phyloP scores from a whole-genome alignment of 1,140 invertebrate species.

The Cyphomyrmex costatus region DNA sequence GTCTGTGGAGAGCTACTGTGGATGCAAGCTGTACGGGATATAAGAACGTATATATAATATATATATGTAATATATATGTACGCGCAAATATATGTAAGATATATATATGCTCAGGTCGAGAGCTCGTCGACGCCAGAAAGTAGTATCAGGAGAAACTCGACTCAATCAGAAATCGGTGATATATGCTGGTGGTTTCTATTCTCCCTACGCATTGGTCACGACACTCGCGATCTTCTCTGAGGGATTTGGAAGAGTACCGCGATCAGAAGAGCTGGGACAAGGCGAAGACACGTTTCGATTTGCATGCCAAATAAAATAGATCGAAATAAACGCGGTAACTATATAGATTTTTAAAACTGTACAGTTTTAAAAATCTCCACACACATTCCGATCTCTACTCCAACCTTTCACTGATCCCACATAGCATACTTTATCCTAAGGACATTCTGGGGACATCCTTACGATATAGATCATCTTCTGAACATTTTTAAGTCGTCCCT shows the following conservation, averaged over 20 bases:
- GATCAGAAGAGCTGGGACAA: constrained; percentile 1
- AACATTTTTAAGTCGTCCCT: too few species aligned
- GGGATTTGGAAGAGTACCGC: background rate
- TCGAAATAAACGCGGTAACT: background rate
- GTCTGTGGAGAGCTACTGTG: constrained; percentile 52
- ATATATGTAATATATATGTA: constrained; percentile 38
- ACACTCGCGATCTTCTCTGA: constrained; percentile 56
- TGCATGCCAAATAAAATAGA: background rate
- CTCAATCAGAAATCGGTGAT: constrained; percentile 12
- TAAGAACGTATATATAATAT: constrained; percentile 37
- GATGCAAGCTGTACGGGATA: constrained; percentile 48
- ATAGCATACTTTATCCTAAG: too few species aligned
- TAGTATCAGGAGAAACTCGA: constrained; percentile 29
- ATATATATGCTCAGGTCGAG: constrained; percentile 34
- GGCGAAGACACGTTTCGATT: background rate
- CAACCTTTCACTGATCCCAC: too few species aligned
- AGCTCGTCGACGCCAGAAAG: constrained; percentile 24
- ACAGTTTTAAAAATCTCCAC: too few species aligned
- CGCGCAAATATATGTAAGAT: constrained; percentile 3
- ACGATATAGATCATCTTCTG: too few species aligned
- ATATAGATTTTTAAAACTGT: background rate
- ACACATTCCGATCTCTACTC: background rate
- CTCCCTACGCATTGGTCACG: constrained; percentile 57
- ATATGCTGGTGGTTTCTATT: constrained; percentile 9
- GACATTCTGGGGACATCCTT: too few species aligned